Percentiles rank a stretch among this genome's conserved stretches.
Evolutionary conservation across 2,888 invertebrate species (phyloP).

Genomic region (Polyommatus iphigenia): DNA sequence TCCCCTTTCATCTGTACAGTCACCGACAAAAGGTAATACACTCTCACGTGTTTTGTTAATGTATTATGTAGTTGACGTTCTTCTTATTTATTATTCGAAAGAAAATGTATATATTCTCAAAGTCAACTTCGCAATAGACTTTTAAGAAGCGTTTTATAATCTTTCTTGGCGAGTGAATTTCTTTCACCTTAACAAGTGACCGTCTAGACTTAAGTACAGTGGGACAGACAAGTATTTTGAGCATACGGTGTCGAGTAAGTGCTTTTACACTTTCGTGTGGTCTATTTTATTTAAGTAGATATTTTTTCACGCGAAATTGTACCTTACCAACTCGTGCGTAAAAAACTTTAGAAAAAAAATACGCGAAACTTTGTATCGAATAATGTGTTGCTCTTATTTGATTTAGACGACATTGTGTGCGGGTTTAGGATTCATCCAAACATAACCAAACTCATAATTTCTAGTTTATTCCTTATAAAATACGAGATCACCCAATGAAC

Average conservation of each 20-base stretch:
- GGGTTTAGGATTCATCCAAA: too few relatives aligned
- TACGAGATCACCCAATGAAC: too few relatives aligned
- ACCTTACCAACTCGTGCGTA: not conserved
- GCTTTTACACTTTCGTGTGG: not conserved
- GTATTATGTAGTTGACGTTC: slow-evolving; percentile 18
- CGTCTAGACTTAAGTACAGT: slow-evolving; percentile 34
- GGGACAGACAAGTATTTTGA: slow-evolving; percentile 29
- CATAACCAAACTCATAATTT: too few relatives aligned
- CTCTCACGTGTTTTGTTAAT: slow-evolving; percentile 19
- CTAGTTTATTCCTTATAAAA: too few relatives aligned
- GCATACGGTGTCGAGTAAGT: slow-evolving; percentile 30
- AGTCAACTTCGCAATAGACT: slow-evolving; percentile 2
- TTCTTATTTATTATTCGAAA: not conserved
- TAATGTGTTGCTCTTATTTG: not conserved
- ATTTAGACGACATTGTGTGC: too few relatives aligned
- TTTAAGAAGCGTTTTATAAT: slow-evolving; percentile 29
- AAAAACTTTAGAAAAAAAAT: not conserved
- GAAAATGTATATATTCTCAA: slow-evolving; percentile 2
- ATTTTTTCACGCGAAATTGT: not conserved
- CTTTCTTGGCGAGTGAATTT: slow-evolving; percentile 30
- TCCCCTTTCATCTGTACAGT: not conserved
- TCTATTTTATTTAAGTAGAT: not conserved
- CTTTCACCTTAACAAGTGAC: slow-evolving; percentile 34
- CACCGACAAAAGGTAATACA: slow-evolving; percentile 10
- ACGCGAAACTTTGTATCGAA: not conserved